These are phyloP conservation scores for Craseonycteris thonglongyai DNA, from an alignment of 2,113 vertebrate species.

Conservation along the genomic window DNA sequence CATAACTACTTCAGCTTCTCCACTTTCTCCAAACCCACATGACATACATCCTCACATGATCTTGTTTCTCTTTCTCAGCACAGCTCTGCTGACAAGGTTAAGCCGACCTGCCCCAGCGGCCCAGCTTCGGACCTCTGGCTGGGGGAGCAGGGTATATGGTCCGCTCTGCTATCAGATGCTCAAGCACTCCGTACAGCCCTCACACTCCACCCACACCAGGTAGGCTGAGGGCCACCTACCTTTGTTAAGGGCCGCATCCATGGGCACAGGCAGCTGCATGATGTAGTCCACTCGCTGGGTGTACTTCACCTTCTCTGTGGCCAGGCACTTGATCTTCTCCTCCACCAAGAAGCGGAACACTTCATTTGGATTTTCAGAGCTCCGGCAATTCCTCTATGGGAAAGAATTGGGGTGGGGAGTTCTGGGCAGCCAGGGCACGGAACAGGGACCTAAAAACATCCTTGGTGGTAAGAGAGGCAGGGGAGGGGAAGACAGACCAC, in stretches of 20 bases:
- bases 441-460: not conserved
- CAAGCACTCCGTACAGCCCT: not conserved
- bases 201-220: not conserved
- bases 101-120: not conserved
- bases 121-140: not conserved
- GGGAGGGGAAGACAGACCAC: not conserved
- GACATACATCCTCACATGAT: rapidly evolving
- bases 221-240: slow-evolving; percentile 76
- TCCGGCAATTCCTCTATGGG: slow-evolving; percentile 94
- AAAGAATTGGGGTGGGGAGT: slow-evolving; percentile 7
- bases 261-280: slow-evolving; percentile 95
- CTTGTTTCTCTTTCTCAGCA: not conserved
- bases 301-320: slow-evolving; percentile 97
- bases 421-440: not conserved
- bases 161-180: not conserved
- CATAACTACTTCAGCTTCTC: not conserved
- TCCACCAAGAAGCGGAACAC: slow-evolving; percentile 98
- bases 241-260: slow-evolving; percentile 97
- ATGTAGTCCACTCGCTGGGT: slow-evolving; percentile 98
- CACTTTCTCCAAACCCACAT: not conserved
- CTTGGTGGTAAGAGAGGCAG: not conserved
- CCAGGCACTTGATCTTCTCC: slow-evolving; percentile 96
- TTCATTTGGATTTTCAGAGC: slow-evolving; percentile 94
- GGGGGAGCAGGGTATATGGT: not conserved
- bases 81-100: not conserved